Base-by-base conservation (phyloP, 1,140 invertebrate genomes). In the Cydia strobilella region DNA sequence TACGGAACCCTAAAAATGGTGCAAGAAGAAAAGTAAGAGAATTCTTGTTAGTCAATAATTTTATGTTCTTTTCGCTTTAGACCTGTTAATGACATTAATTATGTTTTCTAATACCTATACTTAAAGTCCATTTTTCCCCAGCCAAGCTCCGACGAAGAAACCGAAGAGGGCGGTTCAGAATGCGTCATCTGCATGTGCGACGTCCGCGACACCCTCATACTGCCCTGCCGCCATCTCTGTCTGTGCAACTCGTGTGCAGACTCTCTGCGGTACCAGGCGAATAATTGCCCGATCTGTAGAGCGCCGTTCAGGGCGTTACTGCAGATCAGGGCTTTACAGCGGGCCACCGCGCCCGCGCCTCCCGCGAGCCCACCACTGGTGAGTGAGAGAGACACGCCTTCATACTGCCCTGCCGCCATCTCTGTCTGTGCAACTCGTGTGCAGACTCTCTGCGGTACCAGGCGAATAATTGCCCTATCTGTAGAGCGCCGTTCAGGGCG, bases 181-280 rank as follows among this genome's bases (percentile, higher is more conserved):
- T 99, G 99, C 94, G 99, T 99, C 12, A 99, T 99, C 86, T 99
- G 99, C 90, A 99, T 99, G 98, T 98, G 97, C 86, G 98, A 99
- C 88, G 96, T 98, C 13, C 94, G 99, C 0, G 99, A 99, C 90
- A 99, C 99, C 0, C 93, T 99, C 20, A 99, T 99, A 81, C 94
- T 99, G 78, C 99, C 99, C 0, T 99, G 99, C 89, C 95, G 99
- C 39, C 99, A 99, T 94, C 94, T 99, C 15, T 99, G 99, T 88
- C 93, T 99, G 73, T 99, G 99, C 89, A 98, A 99, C 91, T 96
- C 96, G 0, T 99, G 99, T 93, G 99, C 98, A 0, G 98, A 99
- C 91, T 99, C 98, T 0, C 93, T 99, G 69, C 94, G 98, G 74
- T 99, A 99, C 90, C 98, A 99, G 94, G 98, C 98, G 7, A 99